phyloP scores from a whole-genome alignment of 2,113 vertebrate species.

The Solea senegalensis region DNA sequence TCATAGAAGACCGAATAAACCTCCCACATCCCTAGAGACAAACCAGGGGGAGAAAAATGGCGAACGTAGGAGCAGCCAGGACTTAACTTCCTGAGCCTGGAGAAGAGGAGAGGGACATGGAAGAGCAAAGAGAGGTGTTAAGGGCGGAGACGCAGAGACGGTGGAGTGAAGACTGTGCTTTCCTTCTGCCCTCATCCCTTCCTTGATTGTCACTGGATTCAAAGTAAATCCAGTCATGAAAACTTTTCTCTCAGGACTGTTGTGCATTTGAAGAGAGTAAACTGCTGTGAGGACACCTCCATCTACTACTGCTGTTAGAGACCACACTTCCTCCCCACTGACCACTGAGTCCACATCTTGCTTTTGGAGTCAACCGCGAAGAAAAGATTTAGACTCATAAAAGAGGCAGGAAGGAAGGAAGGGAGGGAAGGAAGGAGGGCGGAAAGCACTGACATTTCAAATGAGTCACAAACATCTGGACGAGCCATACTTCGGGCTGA shows the following conservation, averaged over 20 bases:
- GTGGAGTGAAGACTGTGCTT: slow-evolving; percentile 8
- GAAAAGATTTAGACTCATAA: background rate
- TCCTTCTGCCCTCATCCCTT: background rate
- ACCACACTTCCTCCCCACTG: slow-evolving; percentile 3
- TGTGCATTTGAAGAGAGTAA: slow-evolving; percentile 22
- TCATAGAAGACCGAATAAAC: slow-evolving; percentile 98
- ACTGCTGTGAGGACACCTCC: slow-evolving; percentile 27
- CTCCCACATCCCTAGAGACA: slow-evolving; percentile 86
- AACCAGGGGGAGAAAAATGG: background rate
- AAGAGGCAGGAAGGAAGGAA: no score
- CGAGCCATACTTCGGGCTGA: background rate
- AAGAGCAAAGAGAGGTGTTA: background rate
- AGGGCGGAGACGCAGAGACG: background rate
- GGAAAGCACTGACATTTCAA: background rate
- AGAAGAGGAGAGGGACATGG: background rate
- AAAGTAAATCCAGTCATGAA: slow-evolving; percentile 3
- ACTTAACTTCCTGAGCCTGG: slow-evolving; percentile 5
- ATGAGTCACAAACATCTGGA: background rate
- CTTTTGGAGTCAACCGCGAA: background rate
- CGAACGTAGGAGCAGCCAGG: background rate
- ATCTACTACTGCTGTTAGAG: slow-evolving; percentile 34
- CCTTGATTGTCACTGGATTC: background rate
- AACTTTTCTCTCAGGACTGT: slow-evolving; percentile 54
- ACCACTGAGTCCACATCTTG: background rate
- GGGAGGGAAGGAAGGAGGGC: background rate